Base-by-base conservation (phyloP, 2,113 vertebrate species). In the Empidonax alnorum region DNA sequence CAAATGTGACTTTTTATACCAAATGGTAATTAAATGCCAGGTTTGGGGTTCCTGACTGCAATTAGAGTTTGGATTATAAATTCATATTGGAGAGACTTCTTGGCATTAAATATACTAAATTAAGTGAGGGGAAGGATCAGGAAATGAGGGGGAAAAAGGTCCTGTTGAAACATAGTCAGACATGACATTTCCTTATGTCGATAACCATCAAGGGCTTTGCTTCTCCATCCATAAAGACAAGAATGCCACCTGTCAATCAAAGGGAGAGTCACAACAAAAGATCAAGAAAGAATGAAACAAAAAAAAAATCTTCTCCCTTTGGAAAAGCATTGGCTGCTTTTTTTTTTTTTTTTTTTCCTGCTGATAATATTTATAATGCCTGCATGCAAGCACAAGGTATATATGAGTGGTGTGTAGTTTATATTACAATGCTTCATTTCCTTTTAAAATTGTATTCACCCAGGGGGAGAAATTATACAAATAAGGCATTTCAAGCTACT, bases 191-290 rank as follows among this genome's bases (percentile, higher is more conserved):
- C 98, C 98, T 97, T 97, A 98, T 98, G 98, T 98, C 98, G 98
- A 99, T 99, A 99, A 98, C 98, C 98, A 98, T 99, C 99, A 97
- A 90, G 98, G 97, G 97, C 98, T 98, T 97, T 98, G 98, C 98
- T 98, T 98, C 97, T 97, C 97, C 98, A 98, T 98, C 98, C 98
- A 97, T 97, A 97, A 98, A 98, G 98, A 98, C 98, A 98, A 97
- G 98, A 99, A 99, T 99, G 98, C 98, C 98, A 99, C 98, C 97
- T 99, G 99, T 98, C 99, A 99, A 97, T 99, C 98, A 99, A 95
- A 97, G 68, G 31, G 72, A 97, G 95, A 96, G 81, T 94, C 41
- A 47, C 52, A 90, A 96, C 93, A 96, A 92, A 93, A 94, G 87
- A 92, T 93, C 56, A 96, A 92, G 93, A 84, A 71, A 74, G 92